phyloP scores from a whole-genome alignment of 92 coral and sea anemone genomes.

The Epizoanthus fatuus region DNA sequence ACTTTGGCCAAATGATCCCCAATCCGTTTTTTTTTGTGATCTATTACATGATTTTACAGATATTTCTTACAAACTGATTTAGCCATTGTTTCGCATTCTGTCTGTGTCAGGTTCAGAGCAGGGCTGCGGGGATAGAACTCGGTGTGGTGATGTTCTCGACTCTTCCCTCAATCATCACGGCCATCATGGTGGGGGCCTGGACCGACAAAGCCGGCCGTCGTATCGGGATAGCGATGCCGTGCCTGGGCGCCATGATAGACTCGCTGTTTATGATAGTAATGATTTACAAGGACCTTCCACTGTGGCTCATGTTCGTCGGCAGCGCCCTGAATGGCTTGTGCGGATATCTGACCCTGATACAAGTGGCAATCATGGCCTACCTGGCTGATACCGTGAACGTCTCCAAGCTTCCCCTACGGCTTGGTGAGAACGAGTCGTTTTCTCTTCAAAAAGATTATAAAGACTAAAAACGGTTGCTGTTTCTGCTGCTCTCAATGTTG shows the following conservation, averaged over 20 bases:
- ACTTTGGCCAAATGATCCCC: too few relatives aligned
- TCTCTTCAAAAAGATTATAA: background rate
- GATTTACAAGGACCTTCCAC: conserved; percentile 46
- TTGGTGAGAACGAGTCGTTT: conserved; percentile 42
- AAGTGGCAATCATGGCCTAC: conserved; percentile 75
- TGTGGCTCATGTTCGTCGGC: conserved; percentile 67
- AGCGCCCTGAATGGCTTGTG: conserved; percentile 65
- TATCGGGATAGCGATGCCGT: conserved; percentile 50
- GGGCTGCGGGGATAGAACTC: conserved; percentile 50
- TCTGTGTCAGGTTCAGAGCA: conserved; percentile 60
- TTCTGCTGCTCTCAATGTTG: background rate
- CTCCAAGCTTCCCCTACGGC: conserved; percentile 58
- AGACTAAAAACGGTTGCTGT: background rate
- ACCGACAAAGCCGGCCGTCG: conserved; percentile 73
- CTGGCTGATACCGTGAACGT: conserved; percentile 70
- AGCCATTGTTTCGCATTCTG: background rate
- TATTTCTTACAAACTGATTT: too few relatives aligned
- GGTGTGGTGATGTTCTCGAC: conserved; percentile 45
- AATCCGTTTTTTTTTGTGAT: too few relatives aligned
- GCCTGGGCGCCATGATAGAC: conserved; percentile 59
- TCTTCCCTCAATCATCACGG: conserved; percentile 47
- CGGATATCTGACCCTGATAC: conserved; percentile 67
- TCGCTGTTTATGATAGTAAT: conserved; percentile 48
- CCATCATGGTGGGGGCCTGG: conserved; percentile 65
- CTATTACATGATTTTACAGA: too few relatives aligned